These are phyloP conservation scores for Metalampra italica DNA, from an alignment of 2,888 invertebrate species.

Conservation along the genomic window DNA sequence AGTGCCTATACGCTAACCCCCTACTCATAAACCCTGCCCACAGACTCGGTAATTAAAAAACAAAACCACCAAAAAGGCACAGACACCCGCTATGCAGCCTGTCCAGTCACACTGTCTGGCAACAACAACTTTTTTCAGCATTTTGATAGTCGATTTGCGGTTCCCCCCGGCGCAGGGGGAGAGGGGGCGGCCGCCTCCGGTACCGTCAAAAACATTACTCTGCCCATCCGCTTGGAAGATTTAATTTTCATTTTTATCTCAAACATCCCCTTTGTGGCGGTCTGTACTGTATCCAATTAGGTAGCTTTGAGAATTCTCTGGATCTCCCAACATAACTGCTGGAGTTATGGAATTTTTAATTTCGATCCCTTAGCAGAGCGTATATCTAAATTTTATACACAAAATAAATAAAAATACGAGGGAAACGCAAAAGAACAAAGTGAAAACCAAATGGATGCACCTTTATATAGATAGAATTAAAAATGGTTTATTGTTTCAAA, in stretches of 20 bases:
- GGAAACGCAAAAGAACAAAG: too few species aligned
- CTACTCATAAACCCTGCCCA: not conserved
- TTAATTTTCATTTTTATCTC: conserved; percentile 80
- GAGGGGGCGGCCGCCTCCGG: conserved; percentile 42
- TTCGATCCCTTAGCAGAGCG: conserved; percentile 35
- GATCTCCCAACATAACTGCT: conserved; percentile 50
- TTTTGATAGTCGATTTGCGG: conserved; percentile 77
- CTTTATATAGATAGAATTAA: too few species aligned
- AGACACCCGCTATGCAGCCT: conserved; percentile 43
- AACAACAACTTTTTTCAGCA: conserved; percentile 64
- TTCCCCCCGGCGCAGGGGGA: conserved; percentile 23
- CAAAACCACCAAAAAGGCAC: conserved; percentile 40
- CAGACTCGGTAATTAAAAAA: conserved; percentile 26
- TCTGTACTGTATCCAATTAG: conserved; percentile 76
- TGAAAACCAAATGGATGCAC: too few species aligned
- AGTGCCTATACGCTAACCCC: too few species aligned
- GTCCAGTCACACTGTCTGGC: conserved; percentile 58
- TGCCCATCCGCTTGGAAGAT: conserved; percentile 77
- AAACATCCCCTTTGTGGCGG: conserved; percentile 79
- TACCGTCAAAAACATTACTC: conserved; percentile 79
- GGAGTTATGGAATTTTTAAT: conserved; percentile 76
- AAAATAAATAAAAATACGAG: not conserved
- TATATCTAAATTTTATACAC: conserved; percentile 9
- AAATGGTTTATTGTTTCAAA: too few species aligned
- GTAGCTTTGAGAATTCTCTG: conserved; percentile 71